Evolutionary conservation across 2,888 invertebrate species (phyloP), one percentile per base, ranked within the genome.

Genomic region (Antitype chi): DNA sequence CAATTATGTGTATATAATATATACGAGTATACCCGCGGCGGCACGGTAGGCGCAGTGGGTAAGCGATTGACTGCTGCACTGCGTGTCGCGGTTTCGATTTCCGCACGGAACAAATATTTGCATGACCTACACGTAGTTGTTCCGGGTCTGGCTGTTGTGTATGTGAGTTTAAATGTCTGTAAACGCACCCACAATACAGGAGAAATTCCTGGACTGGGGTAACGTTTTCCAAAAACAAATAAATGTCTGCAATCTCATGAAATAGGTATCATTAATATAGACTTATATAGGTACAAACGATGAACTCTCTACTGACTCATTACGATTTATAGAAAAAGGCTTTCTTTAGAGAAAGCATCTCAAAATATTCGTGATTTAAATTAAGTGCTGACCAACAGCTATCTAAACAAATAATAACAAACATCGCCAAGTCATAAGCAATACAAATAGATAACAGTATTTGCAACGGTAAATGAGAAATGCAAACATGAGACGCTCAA

Each of bases 381-480:
- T 20, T 32, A 5, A 47, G 8, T 23, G 13, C 57, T 23, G 38
- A 49, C 6, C 55, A 49, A 49, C 13, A 4, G 28, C 38, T 43
- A 52, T 32, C 25, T 2, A 25, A 11, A 32, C 2, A 11, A 13
- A 47, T 47, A 13, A 47, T 28, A 57, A 57, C 17, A n/a, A 59
- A 68, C n/a, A 25, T n/a, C 13, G 11, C 32, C 25, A 49, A 80
- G 2, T 62, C 28, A 49, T 8, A 20, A 1, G 17, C 43, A 17
- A 52, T 59, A 25, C 57, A 64, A 25, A 2, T 6, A 6, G 66
- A 28, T 49, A 79, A 59, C 64, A 60, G 28, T 28, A 25, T 60
- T 60, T 38, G 15, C 38, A 76, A 60, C 78, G 47, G 81, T 74
- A 75, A 23, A 57, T 66, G 38, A 23, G 25, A 28, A 66, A 66